Conservation (phyloP, 1,140 invertebrate genomes). For the Atta texana region DNA sequence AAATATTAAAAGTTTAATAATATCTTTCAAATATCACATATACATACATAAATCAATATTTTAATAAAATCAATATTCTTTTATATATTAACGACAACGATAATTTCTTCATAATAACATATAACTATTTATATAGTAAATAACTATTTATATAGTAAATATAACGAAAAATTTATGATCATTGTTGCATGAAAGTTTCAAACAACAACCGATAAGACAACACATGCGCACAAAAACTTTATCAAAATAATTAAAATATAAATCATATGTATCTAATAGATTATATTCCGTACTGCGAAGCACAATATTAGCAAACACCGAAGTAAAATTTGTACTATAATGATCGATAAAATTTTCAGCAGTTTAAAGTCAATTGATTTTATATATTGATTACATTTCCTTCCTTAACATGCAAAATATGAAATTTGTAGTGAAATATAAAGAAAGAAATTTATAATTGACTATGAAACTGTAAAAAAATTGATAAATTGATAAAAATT, state of each 20-base stretch:
- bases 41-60: neutral
- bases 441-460: no score
- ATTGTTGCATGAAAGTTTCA: neutral
- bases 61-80: constrained; percentile 10
- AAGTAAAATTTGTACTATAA: neutral
- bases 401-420: no score
- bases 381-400: no score
- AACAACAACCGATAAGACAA: no score
- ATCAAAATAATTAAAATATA: neutral
- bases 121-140: neutral
- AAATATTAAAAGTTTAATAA: constrained; percentile 44
- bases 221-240: neutral
- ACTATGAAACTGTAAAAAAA: no score
- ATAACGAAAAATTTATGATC: neutral
- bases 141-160: neutral
- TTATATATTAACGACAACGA: neutral
- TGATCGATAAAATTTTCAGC: no score
- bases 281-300: neutral
- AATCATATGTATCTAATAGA: neutral
- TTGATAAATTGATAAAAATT: no score
- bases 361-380: constrained; percentile 9
- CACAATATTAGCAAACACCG: neutral
- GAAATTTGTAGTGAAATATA: no score
- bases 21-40: neutral
- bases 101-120: neutral